These are phyloP conservation scores for Perithous albicinctus DNA, from an alignment of 2,888 invertebrate genomes.

Conservation along the genomic window DNA sequence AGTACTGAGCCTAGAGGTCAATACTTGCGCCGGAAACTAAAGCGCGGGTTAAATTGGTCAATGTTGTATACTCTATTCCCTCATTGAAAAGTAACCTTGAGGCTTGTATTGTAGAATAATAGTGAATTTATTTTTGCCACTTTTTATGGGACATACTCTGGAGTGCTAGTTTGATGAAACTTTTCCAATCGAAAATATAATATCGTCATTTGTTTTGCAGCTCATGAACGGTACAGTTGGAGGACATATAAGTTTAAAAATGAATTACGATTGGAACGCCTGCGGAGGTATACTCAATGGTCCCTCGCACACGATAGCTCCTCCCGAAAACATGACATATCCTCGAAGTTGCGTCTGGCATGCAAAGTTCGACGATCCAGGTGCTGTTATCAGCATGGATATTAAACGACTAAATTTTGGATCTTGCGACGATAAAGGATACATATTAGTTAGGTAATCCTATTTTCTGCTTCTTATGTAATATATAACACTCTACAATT, in stretches of 20 bases:
- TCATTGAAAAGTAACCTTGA: too few species aligned
- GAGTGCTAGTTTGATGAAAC: too few species aligned
- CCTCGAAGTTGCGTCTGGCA: slow-evolving; percentile 91
- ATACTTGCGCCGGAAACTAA: too few species aligned
- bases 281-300: slow-evolving; percentile 89
- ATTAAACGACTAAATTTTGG: slow-evolving; percentile 86
- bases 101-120: too few species aligned
- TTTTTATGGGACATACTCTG: too few species aligned
- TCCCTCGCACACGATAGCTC: slow-evolving; percentile 85
- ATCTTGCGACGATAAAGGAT: slow-evolving; percentile 87
- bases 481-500: background rate
- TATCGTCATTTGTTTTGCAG: slow-evolving; percentile 70
- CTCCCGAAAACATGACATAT: slow-evolving; percentile 84
- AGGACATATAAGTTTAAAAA: slow-evolving; percentile 84
- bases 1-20: too few species aligned
- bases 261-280: slow-evolving; percentile 87
- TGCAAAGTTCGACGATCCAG: slow-evolving; percentile 83
- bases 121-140: too few species aligned
- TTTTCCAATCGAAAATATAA: background rate
- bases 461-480: background rate
- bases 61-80: too few species aligned
- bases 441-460: slow-evolving; percentile 83
- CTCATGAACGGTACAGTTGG: slow-evolving; percentile 76
- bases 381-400: slow-evolving; percentile 83
- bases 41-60: too few species aligned